phyloP scores from a whole-genome alignment of 1,140 invertebrate genomes.

The Aculops lycopersici region DNA sequence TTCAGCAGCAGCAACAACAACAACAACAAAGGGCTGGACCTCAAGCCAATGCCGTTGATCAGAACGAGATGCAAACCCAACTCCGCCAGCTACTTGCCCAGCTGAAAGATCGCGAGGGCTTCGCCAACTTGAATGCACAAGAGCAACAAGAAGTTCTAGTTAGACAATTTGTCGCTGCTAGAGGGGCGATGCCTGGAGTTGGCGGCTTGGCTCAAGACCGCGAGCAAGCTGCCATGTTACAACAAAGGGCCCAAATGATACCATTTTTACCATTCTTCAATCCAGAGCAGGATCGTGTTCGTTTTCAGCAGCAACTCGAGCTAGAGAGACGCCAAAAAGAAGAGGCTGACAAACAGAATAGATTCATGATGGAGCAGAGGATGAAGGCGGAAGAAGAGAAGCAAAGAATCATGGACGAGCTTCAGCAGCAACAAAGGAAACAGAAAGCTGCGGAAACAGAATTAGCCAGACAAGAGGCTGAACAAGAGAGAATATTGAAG shows the following conservation, averaged over 20 bases:
- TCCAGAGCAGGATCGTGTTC: too few relatives aligned
- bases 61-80: slow-evolving; percentile 11
- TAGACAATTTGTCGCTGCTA: slow-evolving; percentile 8
- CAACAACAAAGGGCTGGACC: slow-evolving; percentile 1
- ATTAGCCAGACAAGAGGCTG: not conserved
- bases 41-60: not conserved
- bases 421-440: not conserved
- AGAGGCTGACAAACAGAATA: slow-evolving; percentile 8
- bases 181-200: too few relatives aligned
- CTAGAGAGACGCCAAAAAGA: not conserved
- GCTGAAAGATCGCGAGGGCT: slow-evolving; percentile 28
- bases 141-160: slow-evolving; percentile 23
- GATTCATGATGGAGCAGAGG: not conserved
- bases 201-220: too few relatives aligned
- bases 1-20: slow-evolving; percentile 6
- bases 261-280: too few relatives aligned
- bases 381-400: not conserved
- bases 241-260: too few relatives aligned
- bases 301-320: too few relatives aligned
- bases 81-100: slow-evolving; percentile 21
- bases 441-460: too few relatives aligned
- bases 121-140: slow-evolving; percentile 21
- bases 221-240: too few relatives aligned
- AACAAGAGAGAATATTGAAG: not conserved
- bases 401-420: not conserved